Evolutionary conservation across 2,113 vertebrate genomes (phyloP).

Genomic region (Lucifuga dentata): DNA sequence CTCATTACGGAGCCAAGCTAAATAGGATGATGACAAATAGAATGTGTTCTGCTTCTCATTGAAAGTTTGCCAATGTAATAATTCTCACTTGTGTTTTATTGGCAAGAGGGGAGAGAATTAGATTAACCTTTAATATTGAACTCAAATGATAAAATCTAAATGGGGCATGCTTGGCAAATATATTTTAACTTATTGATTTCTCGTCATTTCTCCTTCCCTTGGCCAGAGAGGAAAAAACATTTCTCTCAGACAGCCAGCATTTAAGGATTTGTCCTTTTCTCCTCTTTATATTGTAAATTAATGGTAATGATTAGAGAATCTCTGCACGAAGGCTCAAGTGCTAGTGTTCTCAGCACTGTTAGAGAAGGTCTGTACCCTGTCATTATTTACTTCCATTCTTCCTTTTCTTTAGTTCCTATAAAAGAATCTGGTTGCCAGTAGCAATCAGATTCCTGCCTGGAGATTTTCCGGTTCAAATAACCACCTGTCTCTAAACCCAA

Average conservation of each 20-base stretch:
- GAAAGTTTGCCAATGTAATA: conserved; percentile 76
- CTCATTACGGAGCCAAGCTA: conserved; percentile 67
- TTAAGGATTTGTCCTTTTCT: conserved; percentile 18
- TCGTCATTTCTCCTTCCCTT: conserved; percentile 60
- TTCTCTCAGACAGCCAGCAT: conserved; percentile 30
- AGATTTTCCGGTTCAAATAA: conserved; percentile 10
- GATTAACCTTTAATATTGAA: conserved; percentile 82
- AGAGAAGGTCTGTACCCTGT: conserved; percentile 36
- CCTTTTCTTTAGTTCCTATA: conserved; percentile 41
- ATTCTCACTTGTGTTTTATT: conserved; percentile 75
- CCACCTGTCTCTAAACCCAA: conserved; percentile 4
- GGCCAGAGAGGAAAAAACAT: conserved; percentile 40
- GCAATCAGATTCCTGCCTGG: conserved; percentile 12
- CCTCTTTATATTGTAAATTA: conserved; percentile 35
- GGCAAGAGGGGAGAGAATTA: conserved; percentile 70
- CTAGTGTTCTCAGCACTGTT: conserved; percentile 34
- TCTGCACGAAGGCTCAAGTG: conserved; percentile 43
- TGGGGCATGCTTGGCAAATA: conserved; percentile 68
- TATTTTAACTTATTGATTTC: conserved; percentile 75
- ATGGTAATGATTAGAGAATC: conserved; percentile 35
- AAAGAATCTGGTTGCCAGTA: conserved; percentile 6
- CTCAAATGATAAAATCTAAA: conserved; percentile 75
- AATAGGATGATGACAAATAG: conserved; percentile 75
- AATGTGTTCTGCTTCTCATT: conserved; percentile 67
- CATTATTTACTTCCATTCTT: conserved; percentile 42